Base-by-base conservation (phyloP, 2,888 invertebrate genomes). In the Resseliella maxima region DNA sequence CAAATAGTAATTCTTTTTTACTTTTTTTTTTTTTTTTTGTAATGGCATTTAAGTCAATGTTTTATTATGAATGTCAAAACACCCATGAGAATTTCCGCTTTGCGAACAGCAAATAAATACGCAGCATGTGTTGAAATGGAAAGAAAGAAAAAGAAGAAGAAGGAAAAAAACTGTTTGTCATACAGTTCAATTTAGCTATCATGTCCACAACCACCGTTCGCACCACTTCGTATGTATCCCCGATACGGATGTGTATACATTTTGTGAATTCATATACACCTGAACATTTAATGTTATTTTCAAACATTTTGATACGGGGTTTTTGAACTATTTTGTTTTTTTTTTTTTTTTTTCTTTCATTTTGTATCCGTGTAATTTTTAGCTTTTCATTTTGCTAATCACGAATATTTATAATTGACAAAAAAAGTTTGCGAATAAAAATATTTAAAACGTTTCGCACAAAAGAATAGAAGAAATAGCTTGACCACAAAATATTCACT, bases 11-110 rank as follows among this genome's bases (percentile, higher is more conserved):
- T n/a, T n/a, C 41, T 41, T 12, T 8, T 41, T 41, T 41, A 12
- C 41, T 8, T 41, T 41, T 5, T 41, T 41, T 5, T 41, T 41
- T 41, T 41, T 18, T 10, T 21, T 50, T 18, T 21, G 50, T 50
- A 18, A 8, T 15, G 59, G 12, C n/a, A 24, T 59, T n/a, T 24
- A n/a, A 24, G 5, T 59, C 59, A 59, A 59, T 59, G 59, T 59
- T 3, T 24, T 24, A 24, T 59, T 10, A 59, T 24, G 24, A 59
- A 24, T 59, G 59, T 59, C 24, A 59, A 59, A 59, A 24, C 59
- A 59, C 59, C 59, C 59, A 59, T 59, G n/a, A n/a, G 24, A 59
- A 59, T 59, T 59, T 59, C 59, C 59, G 59, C 59, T 59, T n/a
- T 59, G 24, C 24, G 24, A 59, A 59, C 24, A 50, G 15, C 31